Base-by-base conservation (phyloP, 35 echinoderm and acorn worm species). In the Eucidaris tribuloides region DNA sequence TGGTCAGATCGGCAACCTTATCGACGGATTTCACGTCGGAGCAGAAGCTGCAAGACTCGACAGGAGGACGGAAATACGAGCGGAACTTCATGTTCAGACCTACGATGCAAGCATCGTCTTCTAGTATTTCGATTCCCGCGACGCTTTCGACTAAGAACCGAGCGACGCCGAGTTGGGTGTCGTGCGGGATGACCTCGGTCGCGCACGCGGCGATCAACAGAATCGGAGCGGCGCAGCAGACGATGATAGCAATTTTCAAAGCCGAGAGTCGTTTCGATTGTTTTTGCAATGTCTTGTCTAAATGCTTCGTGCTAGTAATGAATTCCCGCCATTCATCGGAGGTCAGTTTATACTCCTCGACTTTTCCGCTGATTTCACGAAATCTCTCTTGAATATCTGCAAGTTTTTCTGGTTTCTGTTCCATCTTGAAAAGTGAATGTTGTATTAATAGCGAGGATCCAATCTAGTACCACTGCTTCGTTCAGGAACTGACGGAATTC, bases 11-110 rank as follows among this genome's bases (percentile, higher is more conserved):
- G 5, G 42, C 25, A 11, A 76, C 37, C 48, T 77, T 77, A 32
- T 37, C 60, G 13, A 72, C 52, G 17, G 36, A 22, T 38, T 15
- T 79, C 2, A 63, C 45, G 27, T 63, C 74, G 20, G 1, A 27
- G 56, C 58, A 76, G 23, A 59, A 54, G 33, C 52, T 87, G 50
- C 76, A 77, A 62, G n/a, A n/a, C n/a, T 80, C 65, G 36, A 87
- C 71, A 7, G 71, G 58, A n/a, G 62, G 18, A 15, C 80, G 46
- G 56, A 57, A 85, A 5, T 68, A 33, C 14, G 79, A 42, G 25
- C 30, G 66, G 48, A 76, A 14, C 30, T 27, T 0, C 42, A 72
- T 66, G 1, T 42, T 24, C 5, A 42, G 34, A 5, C 34, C 42
- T 25, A 85, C 14, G n/a, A 85, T 25, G n/a, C 82, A 85, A 0